Evolutionary conservation across 92 coral and sea anemone genomes (phyloP).

Genomic region (Micromussa lordhowensis): DNA sequence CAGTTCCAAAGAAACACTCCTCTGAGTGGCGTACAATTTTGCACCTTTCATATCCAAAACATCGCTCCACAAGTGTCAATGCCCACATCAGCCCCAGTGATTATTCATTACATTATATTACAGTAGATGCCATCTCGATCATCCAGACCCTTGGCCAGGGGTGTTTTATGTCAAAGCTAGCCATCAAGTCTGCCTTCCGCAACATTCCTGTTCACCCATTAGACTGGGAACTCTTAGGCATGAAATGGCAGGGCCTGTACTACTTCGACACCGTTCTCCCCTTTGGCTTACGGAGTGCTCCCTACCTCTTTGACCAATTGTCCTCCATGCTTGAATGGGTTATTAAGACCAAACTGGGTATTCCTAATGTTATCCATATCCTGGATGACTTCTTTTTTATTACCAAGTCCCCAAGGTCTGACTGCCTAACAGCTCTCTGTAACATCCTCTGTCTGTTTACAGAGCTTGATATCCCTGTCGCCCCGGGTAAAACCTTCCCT

Average conservation of each 20-base stretch:
- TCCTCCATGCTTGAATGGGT: background rate
- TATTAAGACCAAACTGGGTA: background rate
- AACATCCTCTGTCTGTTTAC: background rate
- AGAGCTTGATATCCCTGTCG: background rate
- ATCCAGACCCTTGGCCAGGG: background rate
- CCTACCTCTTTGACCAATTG: background rate
- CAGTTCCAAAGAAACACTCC: conserved; percentile 2
- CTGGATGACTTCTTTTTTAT: too few relatives aligned
- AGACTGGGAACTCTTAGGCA: too few relatives aligned
- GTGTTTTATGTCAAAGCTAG: background rate
- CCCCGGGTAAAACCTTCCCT: conserved; percentile 25
- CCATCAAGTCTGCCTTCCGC: too few relatives aligned
- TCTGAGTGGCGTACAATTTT: background rate
- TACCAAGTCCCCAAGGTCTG: conserved; percentile 1
- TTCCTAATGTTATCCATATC: background rate
- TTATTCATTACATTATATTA: background rate
- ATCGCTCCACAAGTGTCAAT: too few relatives aligned
- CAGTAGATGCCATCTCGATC: background rate
- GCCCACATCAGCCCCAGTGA: background rate
- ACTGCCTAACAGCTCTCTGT: background rate
- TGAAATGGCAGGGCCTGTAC: too few relatives aligned
- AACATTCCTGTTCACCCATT: too few relatives aligned
- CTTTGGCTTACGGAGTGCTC: too few relatives aligned
- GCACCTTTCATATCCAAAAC: background rate
- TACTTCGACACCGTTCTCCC: too few relatives aligned